These are phyloP conservation scores for Volucella inanis DNA, from an alignment of 2,888 invertebrate genomes.

Conservation along the genomic window DNA sequence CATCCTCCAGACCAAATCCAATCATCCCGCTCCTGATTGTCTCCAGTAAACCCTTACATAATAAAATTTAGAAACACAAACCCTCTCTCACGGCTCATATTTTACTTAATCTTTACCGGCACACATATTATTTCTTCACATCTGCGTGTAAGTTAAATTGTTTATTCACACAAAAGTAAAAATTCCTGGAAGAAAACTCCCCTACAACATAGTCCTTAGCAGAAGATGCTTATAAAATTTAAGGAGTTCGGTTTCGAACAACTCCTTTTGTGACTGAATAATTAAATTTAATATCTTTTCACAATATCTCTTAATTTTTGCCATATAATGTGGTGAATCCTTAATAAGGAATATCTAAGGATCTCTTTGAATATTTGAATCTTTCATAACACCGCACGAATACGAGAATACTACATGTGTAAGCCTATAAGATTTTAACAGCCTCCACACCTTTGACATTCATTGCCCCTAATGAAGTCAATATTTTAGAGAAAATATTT, in stretches of 20 bases:
- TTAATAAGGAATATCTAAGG: constrained; percentile 19
- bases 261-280: constrained; percentile 30
- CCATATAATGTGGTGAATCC: constrained; percentile 38
- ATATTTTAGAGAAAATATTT: constrained; percentile 16
- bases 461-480: constrained; percentile 23
- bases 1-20: too few species aligned
- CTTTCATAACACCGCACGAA: background rate
- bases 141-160: too few species aligned
- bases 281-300: constrained; percentile 43
- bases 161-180: too few species aligned
- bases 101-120: too few species aligned
- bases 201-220: constrained; percentile 14
- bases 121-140: too few species aligned
- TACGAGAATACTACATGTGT: background rate
- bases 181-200: constrained; percentile 6
- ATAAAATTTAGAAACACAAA: too few species aligned
- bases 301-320: constrained; percentile 29
- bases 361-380: constrained; percentile 28
- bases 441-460: background rate
- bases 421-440: too few species aligned
- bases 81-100: too few species aligned
- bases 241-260: constrained; percentile 15
- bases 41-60: too few species aligned
- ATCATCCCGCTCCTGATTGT: too few species aligned
- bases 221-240: constrained; percentile 30